Conservation (phyloP, 2,888 invertebrate genomes). For the Lordiphosa fenestrarum region DNA sequence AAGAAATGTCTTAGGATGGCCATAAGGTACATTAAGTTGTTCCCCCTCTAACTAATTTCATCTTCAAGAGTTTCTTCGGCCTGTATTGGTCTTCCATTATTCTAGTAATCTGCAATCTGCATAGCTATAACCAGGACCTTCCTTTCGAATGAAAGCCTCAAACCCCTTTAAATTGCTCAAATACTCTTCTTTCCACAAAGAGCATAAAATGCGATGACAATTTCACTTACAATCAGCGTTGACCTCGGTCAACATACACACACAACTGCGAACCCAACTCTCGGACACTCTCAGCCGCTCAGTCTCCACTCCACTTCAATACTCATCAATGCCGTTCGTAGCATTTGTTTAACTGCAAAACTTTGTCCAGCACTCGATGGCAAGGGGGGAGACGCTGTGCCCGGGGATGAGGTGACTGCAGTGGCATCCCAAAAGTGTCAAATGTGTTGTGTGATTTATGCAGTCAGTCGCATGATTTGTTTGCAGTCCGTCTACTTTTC, state of each 20-base stretch:
- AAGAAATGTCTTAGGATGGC: too few species aligned
- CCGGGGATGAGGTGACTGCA: constrained; percentile 18
- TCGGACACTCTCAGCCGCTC: neutral
- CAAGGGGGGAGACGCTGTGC: neutral
- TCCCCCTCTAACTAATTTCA: too few species aligned
- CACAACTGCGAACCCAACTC: neutral
- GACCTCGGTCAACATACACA: constrained; percentile 36
- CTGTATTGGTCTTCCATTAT: too few species aligned
- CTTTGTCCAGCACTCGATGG: constrained; percentile 28
- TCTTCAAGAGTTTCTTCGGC: too few species aligned
- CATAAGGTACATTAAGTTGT: too few species aligned
- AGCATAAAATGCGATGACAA: constrained; percentile 24
- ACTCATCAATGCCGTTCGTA: constrained; percentile 44
- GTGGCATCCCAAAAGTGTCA: constrained; percentile 78
- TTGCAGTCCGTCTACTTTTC: constrained; percentile 77
- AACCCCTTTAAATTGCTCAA: neutral
- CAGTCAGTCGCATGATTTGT: constrained; percentile 78
- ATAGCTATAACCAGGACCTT: too few species aligned
- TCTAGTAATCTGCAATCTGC: too few species aligned
- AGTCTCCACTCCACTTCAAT: constrained; percentile 26
- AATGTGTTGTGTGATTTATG: constrained; percentile 78
- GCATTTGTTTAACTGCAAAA: constrained; percentile 39
- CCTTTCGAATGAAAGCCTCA: too few species aligned
- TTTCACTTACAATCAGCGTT: constrained; percentile 43
- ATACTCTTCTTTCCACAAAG: neutral